A percentile compares a stretch with the other conserved stretches of the same genome.
phyloP scores from a whole-genome alignment of 2,797 vertebrate species.

The Chromobotia macracanthus region DNA sequence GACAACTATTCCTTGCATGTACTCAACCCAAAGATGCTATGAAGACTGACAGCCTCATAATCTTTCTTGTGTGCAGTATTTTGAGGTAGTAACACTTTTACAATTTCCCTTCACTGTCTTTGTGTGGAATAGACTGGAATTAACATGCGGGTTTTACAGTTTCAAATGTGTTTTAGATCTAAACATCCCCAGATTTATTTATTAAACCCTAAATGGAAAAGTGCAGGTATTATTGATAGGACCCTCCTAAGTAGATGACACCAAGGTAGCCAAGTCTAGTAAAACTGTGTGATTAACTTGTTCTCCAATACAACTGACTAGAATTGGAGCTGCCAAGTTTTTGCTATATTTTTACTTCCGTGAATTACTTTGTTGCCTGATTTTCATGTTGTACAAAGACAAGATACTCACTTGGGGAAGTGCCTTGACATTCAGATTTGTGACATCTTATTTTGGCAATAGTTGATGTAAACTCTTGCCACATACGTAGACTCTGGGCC shows the following conservation, averaged over 20 bases:
- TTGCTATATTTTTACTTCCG: slow-evolving; percentile 70
- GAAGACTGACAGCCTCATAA: neutral
- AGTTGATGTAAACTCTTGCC: slow-evolving; percentile 68
- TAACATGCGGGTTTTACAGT: slow-evolving; percentile 18
- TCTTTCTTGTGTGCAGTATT: slow-evolving; percentile 1
- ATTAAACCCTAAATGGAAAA: neutral
- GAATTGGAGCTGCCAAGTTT: slow-evolving; percentile 80
- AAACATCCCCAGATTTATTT: neutral
- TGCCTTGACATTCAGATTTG: slow-evolving; percentile 78
- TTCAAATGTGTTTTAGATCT: slow-evolving; percentile 18
- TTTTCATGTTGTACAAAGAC: slow-evolving; percentile 75
- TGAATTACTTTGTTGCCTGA: slow-evolving; percentile 79
- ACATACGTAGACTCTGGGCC: slow-evolving; percentile 56
- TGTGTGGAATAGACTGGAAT: slow-evolving; percentile 20
- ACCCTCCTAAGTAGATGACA: slow-evolving; percentile 58
- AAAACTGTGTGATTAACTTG: slow-evolving; percentile 65
- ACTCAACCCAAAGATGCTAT: slow-evolving; percentile 23
- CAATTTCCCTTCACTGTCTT: neutral
- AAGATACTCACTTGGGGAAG: slow-evolving; percentile 75
- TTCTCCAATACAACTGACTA: slow-evolving; percentile 61
- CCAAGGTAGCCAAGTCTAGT: slow-evolving; percentile 72
- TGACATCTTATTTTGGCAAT: slow-evolving; percentile 77
- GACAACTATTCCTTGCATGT: neutral
- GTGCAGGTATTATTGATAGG: slow-evolving; percentile 7
- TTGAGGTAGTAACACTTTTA: slow-evolving; percentile 19